Conservation (phyloP, 2,888 invertebrate species). For the Dolichopus griseipennis region DNA sequence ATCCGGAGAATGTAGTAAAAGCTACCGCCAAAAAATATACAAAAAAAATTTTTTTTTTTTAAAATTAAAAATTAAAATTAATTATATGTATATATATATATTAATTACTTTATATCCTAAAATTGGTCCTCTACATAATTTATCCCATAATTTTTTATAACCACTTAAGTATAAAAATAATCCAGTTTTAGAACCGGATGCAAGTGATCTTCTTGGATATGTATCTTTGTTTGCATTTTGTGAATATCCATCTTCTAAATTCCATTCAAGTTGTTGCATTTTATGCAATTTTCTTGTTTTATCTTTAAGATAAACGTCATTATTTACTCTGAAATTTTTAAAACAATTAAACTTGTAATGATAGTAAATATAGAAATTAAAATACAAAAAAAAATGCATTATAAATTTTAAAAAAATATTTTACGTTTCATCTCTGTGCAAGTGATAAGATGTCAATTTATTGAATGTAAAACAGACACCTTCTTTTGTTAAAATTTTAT, state of each 20-base stretch:
- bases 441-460: not conserved
- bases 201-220: not conserved
- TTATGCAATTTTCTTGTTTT: not conserved
- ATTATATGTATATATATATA: not conserved
- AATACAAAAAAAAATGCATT: not conserved
- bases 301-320: not conserved
- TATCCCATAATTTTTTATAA: not conserved
- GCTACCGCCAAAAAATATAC: conserved; percentile 44
- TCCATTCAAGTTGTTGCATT: not conserved
- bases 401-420: not conserved
- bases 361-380: not conserved
- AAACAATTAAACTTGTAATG: not conserved
- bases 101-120: conserved; percentile 9
- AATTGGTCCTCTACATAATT: not conserved
- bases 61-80: too few species aligned
- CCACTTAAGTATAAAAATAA: not conserved
- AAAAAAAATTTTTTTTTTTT: not conserved
- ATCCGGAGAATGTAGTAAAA: conserved; percentile 56
- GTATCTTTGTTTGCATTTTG: not conserved
- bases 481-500: not conserved
- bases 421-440: not conserved
- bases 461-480: conserved; percentile 8
- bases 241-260: not conserved
- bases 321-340: not conserved
- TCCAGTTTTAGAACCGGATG: not conserved